Base-by-base conservation (phyloP, 1,140 invertebrate species). In the Lerema accius region DNA sequence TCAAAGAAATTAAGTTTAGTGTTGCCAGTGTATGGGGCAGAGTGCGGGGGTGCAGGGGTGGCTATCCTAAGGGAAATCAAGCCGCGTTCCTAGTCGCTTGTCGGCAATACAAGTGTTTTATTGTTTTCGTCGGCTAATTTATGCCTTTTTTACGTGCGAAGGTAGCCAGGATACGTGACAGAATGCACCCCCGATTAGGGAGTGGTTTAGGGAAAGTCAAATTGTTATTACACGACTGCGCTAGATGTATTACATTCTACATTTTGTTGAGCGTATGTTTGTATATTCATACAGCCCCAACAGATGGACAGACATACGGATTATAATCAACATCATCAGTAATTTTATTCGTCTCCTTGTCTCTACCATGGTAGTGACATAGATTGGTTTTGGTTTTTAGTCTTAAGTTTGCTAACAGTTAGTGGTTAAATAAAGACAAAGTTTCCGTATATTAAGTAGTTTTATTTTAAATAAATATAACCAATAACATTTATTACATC, bases 401-500 rank as follows among this genome's bases (percentile, higher is more conserved):
- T 5, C 19, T 23, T 23, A 23, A 23, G 19, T 23, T 23, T 23
- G 5, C 2, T 23, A 23, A 5, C 19, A 23, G 19, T 23, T 23
- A 23, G 5, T 23, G 19, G 19, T 2, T 45, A 66, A 64, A 48
- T 69, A 81, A 73, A 78, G 46, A 69, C 37, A 62, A 16, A 0
- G 13, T 66, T 28, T 80, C 65, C 76, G 79, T 87, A 87, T 87
- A 87, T 88, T 88, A 88, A 87, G 85, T 90, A 88, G 63, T 88
- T 89, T 89, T 88, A 83, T 86, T 90, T 89, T 83, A 89, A 90
- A 87, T 87, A 89, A 90, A 89, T 90, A 90, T 90, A 90, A 90
- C 87, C 86, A 85, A 90, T 90, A 90, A 90, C 87, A 90, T 90
- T 89, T 89, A 89, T 88, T 90, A 90, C 83, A 90, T 90, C 87